Evolutionary conservation across 2,113 vertebrate species (phyloP).

Genomic region (Pseudorasbora parva): DNA sequence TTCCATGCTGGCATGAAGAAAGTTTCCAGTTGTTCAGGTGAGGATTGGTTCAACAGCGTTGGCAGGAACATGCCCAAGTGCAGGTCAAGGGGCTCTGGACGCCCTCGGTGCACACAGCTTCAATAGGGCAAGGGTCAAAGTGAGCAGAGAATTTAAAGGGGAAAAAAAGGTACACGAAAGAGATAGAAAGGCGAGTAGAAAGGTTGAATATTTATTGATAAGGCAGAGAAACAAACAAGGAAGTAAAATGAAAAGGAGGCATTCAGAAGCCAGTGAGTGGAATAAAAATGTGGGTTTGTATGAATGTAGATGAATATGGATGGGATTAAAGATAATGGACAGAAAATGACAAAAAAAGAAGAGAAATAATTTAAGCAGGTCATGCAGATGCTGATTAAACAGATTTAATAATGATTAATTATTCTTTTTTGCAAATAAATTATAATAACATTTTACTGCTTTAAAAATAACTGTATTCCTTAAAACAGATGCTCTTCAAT

Average conservation of each 20-base stretch:
- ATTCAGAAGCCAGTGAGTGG: neutral
- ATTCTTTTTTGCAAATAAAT: neutral
- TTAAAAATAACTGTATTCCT: neutral
- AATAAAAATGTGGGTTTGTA: neutral
- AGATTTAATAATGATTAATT: neutral
- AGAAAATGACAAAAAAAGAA: constrained; percentile 13
- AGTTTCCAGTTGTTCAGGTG: constrained; percentile 90
- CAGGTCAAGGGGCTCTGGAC: constrained; percentile 91
- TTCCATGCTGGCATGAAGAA: constrained; percentile 99
- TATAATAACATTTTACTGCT: neutral
- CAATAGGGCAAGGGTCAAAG: constrained; percentile 54
- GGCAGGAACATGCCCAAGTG: constrained; percentile 99
- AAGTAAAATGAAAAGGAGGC: neutral
- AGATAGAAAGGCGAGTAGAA: neutral
- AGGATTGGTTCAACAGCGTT: constrained; percentile 96
- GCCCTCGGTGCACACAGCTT: constrained; percentile 88
- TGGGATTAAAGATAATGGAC: neutral
- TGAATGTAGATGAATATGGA: neutral
- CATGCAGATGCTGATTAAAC: constrained; percentile 9
- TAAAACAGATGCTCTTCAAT: neutral
- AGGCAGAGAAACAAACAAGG: neutral
- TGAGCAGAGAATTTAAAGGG: neutral
- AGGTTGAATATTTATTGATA: neutral
- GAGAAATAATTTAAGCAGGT: neutral
- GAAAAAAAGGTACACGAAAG: neutral